Base-by-base conservation (phyloP, 1,140 invertebrate genomes). In the Pseudomyrmex dendroicus region DNA sequence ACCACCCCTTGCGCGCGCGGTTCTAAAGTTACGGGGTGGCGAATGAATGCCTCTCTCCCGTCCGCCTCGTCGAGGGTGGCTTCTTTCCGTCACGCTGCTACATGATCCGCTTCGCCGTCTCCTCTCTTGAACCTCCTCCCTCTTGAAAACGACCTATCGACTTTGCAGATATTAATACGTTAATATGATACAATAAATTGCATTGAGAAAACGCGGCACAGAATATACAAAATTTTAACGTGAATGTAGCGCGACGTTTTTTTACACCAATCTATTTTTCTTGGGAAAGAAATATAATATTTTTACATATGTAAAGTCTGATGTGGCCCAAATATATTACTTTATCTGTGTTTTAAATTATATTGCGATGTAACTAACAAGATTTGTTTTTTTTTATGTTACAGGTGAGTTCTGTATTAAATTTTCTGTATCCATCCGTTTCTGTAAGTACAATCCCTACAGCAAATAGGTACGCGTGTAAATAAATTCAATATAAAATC, bases 1-100 rank as follows among this genome's bases (percentile, higher is more conserved):
- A n/a, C 76, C 76, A 50, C 64, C 52, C 74, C 72, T 72, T 68
- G 22, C 50, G 25, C 62, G 12, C 54, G 12, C 54, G 66, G 57
- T 82, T 83, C 86, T 73, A 80, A 89, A 89, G 87, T 88, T 86
- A 89, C 74, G 61, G 84, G 70, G 59, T 86, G 66, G 78, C 56
- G 73, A 83, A 86, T 73, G 73, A 84, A 59, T 48, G 50, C 17
- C 72, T 48, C 50, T 52, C 50, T 35, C 22, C 25, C 44, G 44
- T 22, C 25, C 46, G 48, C 57, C 78, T 84, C 76, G 72, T 82
- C 63, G 64, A 73, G 83, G 62, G 67, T 44, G 62, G 66, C 50
- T 62, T 13, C 64, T 68, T 48, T 50, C 50, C 46, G 12, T 22
- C 15, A 35, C 9, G 2, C 48, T 73, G 86, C 74, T 87, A 88